Evolutionary conservation across 2,797 vertebrate species (phyloP).

Genomic region (Zalophus californianus): DNA sequence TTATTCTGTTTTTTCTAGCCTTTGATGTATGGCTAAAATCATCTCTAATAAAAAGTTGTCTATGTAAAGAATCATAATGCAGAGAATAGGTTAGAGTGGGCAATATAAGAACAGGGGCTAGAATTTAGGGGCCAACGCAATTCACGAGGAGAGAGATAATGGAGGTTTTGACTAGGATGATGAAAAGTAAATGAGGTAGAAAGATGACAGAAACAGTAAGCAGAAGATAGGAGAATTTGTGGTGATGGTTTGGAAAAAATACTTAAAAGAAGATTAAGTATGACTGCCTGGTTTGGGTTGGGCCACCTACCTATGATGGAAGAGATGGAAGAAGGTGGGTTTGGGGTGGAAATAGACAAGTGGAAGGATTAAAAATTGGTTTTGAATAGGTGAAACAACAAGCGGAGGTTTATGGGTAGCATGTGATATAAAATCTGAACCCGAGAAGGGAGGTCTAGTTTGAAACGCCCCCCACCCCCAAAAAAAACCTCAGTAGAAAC

Average conservation of each 20-base stretch:
- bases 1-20: background rate
- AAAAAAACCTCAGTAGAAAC: background rate
- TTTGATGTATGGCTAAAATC: background rate
- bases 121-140: background rate
- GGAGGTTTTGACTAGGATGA: background rate
- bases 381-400: background rate
- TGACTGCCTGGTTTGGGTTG: background rate
- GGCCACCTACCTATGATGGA: background rate
- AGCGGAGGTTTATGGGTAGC: background rate
- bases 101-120: background rate
- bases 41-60: background rate
- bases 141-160: background rate
- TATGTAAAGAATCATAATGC: background rate
- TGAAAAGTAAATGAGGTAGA: background rate
- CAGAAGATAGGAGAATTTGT: background rate
- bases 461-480: background rate
- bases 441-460: background rate
- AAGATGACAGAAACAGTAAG: background rate
- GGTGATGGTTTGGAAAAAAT: background rate
- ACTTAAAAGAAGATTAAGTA: background rate
- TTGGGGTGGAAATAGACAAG: background rate
- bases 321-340: background rate
- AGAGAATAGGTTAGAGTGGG: background rate
- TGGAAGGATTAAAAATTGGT: background rate
- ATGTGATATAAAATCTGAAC: background rate